These are phyloP conservation scores for Iphiclides podalirius DNA, from an alignment of 2,888 invertebrate genomes.

Conservation along the genomic window DNA sequence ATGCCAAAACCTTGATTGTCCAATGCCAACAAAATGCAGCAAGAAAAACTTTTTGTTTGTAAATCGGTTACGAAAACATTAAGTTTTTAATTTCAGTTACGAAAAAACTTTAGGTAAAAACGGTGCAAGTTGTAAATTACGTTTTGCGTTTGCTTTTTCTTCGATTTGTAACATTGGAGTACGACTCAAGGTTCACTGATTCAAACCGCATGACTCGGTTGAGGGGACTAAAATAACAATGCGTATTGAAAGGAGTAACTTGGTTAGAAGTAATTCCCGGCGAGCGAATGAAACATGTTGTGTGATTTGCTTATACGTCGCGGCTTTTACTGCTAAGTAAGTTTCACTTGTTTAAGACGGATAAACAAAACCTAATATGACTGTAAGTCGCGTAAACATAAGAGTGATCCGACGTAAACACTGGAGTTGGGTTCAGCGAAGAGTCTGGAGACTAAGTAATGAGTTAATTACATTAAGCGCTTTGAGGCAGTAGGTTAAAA, in stretches of 20 bases:
- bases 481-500: conserved; percentile 45
- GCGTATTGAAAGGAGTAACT: conserved; percentile 22
- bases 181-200: conserved; percentile 55
- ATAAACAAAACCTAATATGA: conserved; percentile 46
- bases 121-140: conserved; percentile 23
- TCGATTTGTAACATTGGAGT: conserved; percentile 43
- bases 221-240: conserved; percentile 38
- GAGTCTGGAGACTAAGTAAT: conserved; percentile 65
- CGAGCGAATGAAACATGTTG: conserved; percentile 42
- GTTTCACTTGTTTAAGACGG: conserved; percentile 10
- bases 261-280: conserved; percentile 43
- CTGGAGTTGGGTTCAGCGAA: conserved; percentile 53
- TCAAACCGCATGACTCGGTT: conserved; percentile 55
- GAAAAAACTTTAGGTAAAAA: conserved; percentile 20
- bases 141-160: conserved; percentile 48
- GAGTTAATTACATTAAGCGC: conserved; percentile 75
- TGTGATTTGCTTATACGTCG: conserved; percentile 22
- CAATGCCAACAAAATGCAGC: conserved; percentile 10
- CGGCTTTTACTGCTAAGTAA: conserved; percentile 12
- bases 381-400: conserved; percentile 54
- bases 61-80: conserved; percentile 31
- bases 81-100: conserved; percentile 32
- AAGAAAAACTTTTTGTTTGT: conserved; percentile 8
- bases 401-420: conserved; percentile 58
- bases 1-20: conserved; percentile 4